These are phyloP conservation scores for Ferrisia virgata DNA, from an alignment of 2,888 invertebrate species.

Conservation along the genomic window DNA sequence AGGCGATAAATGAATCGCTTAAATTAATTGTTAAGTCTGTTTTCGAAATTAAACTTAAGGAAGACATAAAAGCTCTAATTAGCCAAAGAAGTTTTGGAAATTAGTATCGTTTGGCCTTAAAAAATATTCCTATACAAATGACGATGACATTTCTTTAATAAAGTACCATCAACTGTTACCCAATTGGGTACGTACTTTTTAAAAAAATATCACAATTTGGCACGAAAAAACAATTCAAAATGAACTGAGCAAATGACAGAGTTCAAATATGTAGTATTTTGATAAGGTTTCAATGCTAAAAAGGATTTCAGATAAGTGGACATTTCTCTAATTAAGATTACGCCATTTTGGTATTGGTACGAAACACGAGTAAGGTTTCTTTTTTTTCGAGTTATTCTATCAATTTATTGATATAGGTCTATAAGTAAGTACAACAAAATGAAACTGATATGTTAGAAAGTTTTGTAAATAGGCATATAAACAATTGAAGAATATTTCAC, in stretches of 20 bases:
- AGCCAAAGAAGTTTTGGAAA: constrained; percentile 35
- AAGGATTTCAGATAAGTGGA: background rate
- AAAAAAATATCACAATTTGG: constrained; percentile 27
- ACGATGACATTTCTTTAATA: constrained; percentile 22
- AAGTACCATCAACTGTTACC: background rate
- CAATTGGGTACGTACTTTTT: background rate
- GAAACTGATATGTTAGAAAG: background rate
- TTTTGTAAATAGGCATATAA: background rate
- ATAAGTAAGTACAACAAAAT: too few relatives aligned
- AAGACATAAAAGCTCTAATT: constrained; percentile 40
- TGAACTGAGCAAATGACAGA: constrained; percentile 1
- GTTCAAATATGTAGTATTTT: background rate
- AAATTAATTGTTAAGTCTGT: constrained; percentile 27
- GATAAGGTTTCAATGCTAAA: background rate
- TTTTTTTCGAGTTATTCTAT: background rate
- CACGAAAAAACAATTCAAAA: background rate
- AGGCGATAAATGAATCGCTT: constrained; percentile 8
- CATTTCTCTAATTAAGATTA: too few relatives aligned
- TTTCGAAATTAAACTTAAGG: constrained; percentile 26
- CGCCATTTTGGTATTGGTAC: too few relatives aligned
- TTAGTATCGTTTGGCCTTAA: constrained; percentile 23
- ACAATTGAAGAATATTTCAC: background rate
- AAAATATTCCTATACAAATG: constrained; percentile 12
- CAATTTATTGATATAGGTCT: background rate
- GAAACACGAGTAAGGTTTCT: background rate